Conservation (phyloP, 2,888 invertebrate genomes). For the Glyphotaelius pellucidus region DNA sequence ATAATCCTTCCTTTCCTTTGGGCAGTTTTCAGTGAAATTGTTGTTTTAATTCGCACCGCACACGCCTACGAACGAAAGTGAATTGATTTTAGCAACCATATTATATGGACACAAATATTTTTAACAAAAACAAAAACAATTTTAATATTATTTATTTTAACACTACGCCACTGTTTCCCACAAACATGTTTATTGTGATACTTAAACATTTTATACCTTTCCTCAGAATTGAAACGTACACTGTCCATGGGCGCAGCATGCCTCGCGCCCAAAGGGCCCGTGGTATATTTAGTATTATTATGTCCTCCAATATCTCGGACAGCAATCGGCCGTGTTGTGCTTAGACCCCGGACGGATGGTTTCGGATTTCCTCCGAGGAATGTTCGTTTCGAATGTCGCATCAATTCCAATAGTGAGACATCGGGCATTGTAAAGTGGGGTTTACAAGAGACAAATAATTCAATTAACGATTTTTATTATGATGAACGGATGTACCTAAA, state of each 20-base stretch:
- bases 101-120: no score
- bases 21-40: no score
- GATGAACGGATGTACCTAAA: no score
- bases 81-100: no score
- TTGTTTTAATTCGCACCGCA: no score
- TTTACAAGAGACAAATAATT: constrained; percentile 7
- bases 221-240: constrained; percentile 15
- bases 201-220: constrained; percentile 14
- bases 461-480: neutral
- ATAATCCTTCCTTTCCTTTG: no score
- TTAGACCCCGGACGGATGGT: constrained; percentile 36
- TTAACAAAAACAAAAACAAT: neutral
- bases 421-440: constrained; percentile 20
- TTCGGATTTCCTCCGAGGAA: constrained; percentile 62
- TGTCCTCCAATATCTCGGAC: neutral
- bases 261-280: constrained; percentile 2
- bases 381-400: constrained; percentile 18
- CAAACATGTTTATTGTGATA: neutral
- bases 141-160: neutral
- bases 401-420: constrained; percentile 14
- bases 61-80: no score
- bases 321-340: constrained; percentile 19
- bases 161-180: neutral
- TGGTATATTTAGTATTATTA: neutral
- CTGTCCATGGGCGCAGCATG: neutral